These are phyloP conservation scores for Pachliopta kotzebuea DNA, from an alignment of 2,888 invertebrate genomes.

Conservation along the genomic window DNA sequence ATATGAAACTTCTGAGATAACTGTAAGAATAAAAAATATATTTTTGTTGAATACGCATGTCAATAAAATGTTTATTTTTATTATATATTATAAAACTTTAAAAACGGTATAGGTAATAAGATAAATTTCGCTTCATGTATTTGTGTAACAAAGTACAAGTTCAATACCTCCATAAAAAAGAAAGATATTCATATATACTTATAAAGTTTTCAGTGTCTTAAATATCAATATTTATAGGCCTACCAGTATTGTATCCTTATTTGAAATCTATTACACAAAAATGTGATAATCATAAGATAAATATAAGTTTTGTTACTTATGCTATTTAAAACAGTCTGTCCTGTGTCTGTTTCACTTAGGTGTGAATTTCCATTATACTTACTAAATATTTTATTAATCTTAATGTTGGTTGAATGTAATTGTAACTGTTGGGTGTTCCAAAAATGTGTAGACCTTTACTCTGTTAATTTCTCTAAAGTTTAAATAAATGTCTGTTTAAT, in stretches of 20 bases:
- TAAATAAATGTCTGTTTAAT: conserved; percentile 78
- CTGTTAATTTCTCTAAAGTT: conserved; percentile 74
- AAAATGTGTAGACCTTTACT: conserved; percentile 50
- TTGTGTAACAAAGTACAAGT: conserved; percentile 22
- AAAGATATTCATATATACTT: conserved; percentile 13
- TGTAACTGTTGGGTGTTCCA: conserved; percentile 43
- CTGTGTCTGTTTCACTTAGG: background rate
- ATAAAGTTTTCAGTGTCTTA: conserved; percentile 17
- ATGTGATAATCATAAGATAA: conserved; percentile 34
- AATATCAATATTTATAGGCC: conserved; percentile 33
- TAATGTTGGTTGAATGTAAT: conserved; percentile 7
- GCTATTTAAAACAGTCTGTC: conserved; percentile 2
- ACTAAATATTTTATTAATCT: conserved; percentile 8
- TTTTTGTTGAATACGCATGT: conserved; percentile 13
- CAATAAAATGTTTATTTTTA: conserved; percentile 9
- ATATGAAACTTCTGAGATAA: background rate
- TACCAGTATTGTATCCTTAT: conserved; percentile 31
- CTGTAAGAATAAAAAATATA: background rate
- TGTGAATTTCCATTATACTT: conserved; percentile 10
- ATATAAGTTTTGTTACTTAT: conserved; percentile 22
- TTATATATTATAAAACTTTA: conserved; percentile 5
- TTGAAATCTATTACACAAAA: conserved; percentile 31
- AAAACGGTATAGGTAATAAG: background rate
- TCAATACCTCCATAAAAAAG: conserved; percentile 25
- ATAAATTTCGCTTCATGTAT: background rate